phyloP scores from a whole-genome alignment of 2,888 invertebrate species.

The Euplexia lucipara region DNA sequence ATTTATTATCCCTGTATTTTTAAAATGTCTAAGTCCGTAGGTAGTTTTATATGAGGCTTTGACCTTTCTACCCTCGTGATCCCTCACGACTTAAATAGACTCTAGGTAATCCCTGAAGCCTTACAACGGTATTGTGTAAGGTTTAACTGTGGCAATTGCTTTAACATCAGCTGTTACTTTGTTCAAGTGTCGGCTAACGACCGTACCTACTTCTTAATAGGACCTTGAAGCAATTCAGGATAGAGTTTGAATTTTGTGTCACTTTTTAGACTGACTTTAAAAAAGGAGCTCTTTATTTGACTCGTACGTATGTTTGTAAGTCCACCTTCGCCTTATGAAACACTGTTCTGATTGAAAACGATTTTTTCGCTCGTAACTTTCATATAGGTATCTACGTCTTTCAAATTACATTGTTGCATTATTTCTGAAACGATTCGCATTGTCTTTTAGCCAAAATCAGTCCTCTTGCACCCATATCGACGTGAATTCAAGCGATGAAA shows the following conservation, averaged over 20 bases:
- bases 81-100: slow-evolving; percentile 22
- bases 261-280: too few relatives aligned
- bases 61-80: slow-evolving; percentile 28
- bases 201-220: not conserved
- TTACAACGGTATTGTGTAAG: slow-evolving; percentile 9
- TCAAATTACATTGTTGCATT: too few relatives aligned
- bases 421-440: not conserved
- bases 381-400: too few relatives aligned
- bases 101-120: slow-evolving; percentile 46
- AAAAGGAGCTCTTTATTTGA: not conserved
- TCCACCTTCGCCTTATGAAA: too few relatives aligned
- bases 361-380: too few relatives aligned
- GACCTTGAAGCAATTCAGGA: not conserved
- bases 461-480: not conserved
- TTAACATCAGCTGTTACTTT: slow-evolving; percentile 9
- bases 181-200: slow-evolving; percentile 4
- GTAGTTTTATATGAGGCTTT: slow-evolving; percentile 10
- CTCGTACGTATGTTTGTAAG: not conserved
- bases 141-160: slow-evolving; percentile 29
- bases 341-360: too few relatives aligned
- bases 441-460: not conserved
- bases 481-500: too few relatives aligned
- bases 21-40: slow-evolving; percentile 9
- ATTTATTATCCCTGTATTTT: slow-evolving; percentile 9
- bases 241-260: not conserved